Base-by-base conservation (phyloP, 2,888 invertebrate genomes). In the Noctua pronuba region DNA sequence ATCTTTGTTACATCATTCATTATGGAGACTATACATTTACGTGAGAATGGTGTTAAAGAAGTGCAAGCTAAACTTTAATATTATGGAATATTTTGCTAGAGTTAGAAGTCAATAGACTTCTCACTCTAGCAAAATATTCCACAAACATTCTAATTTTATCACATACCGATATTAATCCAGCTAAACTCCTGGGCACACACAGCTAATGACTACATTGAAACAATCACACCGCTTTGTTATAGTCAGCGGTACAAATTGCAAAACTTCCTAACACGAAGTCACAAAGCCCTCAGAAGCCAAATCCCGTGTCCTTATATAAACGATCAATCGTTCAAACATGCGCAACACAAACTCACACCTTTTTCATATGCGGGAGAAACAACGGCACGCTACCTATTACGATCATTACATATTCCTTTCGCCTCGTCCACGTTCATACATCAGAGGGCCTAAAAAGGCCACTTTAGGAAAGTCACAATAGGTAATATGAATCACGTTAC, bases 131-230 rank as follows among this genome's bases (percentile, higher is more conserved):
- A 4, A 55, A 49, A 62, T 77, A 24, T 64, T 66, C 11, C 28
- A 44, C n/a, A 60, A 73, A 41, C 31, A 7, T 62, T 66, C 8
- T 35, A 58, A 71, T 60, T 66, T 31, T 31, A 60, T 60, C 60
- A 18, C 31, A 67, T 70, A 62, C n/a, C 21, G 28, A 38, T n/a
- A 16, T 49, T 62, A 58, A 28, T 8, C 8, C 6, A 46, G 7
- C 21, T 16, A 16, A 55, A 69, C 52, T 72, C 62, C 18, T 38
- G 73, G 58, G 64, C 71, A 64, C 58, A 65, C 24, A 38, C 16
- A 70, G 24, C n/a, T 60, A 86, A 83, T 46, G 72, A 68, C 67
- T 35, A 49, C 62, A 80, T 77, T 75, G 77, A 76, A 82, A 87
- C 73, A 73, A 85, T 85, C 64, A 73, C 21, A 21, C n/a, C 62